Conservation (phyloP, 2,797 vertebrate genomes). For the Enteromius trimaculatus region DNA sequence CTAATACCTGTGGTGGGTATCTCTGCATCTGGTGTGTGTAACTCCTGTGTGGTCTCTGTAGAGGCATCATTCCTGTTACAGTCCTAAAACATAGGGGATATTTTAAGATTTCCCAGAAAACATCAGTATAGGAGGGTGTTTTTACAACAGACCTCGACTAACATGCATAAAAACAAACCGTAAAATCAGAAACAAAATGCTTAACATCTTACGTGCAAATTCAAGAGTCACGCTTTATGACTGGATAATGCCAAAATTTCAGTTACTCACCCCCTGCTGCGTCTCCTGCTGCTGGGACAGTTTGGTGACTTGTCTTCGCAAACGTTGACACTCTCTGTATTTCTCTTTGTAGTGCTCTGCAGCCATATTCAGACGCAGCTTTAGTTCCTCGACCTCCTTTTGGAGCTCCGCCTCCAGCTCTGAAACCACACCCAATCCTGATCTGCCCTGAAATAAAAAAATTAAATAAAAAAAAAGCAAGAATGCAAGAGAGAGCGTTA, state of each 20-base stretch:
- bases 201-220: neutral
- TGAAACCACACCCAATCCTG: constrained; percentile 65
- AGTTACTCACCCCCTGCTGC: constrained; percentile 44
- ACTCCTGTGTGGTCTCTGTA: constrained; percentile 80
- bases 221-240: neutral
- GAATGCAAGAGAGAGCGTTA: neutral
- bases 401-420: constrained; percentile 90
- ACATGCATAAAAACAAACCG: neutral
- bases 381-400: constrained; percentile 96
- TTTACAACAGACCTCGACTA: neutral
- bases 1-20: constrained; percentile 81
- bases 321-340: constrained; percentile 95
- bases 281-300: constrained; percentile 81
- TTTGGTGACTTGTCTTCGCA: constrained; percentile 93
- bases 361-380: constrained; percentile 96
- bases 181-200: no score
- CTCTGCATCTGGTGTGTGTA: constrained; percentile 74
- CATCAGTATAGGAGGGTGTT: neutral
- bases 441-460: constrained; percentile 40
- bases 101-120: constrained; percentile 1
- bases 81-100: constrained; percentile 69
- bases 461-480: neutral
- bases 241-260: neutral
- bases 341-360: constrained; percentile 99
- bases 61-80: constrained; percentile 75